Conservation (phyloP, 2,797 vertebrate genomes). For the Hyperoplus lanceolatus region DNA sequence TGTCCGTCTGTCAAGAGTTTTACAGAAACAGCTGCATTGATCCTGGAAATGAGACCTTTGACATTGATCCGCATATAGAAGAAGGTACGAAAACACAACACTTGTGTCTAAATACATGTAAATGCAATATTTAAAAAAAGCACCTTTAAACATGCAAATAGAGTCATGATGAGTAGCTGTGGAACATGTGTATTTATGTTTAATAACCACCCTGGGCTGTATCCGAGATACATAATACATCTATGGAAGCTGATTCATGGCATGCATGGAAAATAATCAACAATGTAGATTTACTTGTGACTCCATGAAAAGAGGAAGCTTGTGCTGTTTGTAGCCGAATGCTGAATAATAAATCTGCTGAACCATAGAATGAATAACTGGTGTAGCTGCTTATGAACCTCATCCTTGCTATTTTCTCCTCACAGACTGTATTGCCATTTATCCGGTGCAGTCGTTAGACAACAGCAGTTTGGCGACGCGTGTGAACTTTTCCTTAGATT, state of each 20-base stretch:
- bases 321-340: neutral
- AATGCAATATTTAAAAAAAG: neutral
- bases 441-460: conserved; percentile 75
- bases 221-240: conserved; percentile 11
- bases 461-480: conserved; percentile 66
- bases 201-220: neutral
- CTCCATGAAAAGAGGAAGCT: conserved; percentile 70
- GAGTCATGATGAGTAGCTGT: neutral
- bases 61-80: conserved; percentile 91
- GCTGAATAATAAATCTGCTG: neutral
- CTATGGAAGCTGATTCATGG: conserved; percentile 62
- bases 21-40: conserved; percentile 89
- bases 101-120: neutral
- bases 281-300: conserved; percentile 47
- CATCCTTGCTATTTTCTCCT: conserved; percentile 49
- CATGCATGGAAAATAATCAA: conserved; percentile 60
- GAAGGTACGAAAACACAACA: conserved; percentile 83
- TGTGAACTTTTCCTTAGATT: conserved; percentile 91
- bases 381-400: neutral
- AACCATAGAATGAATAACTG: neutral
- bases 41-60: conserved; percentile 92
- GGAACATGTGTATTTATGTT: neutral
- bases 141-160: neutral
- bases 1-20: conserved; percentile 91
- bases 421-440: conserved; percentile 91